Conservation (phyloP, 2,113 vertebrate genomes). For the Pogona vitticeps region DNA sequence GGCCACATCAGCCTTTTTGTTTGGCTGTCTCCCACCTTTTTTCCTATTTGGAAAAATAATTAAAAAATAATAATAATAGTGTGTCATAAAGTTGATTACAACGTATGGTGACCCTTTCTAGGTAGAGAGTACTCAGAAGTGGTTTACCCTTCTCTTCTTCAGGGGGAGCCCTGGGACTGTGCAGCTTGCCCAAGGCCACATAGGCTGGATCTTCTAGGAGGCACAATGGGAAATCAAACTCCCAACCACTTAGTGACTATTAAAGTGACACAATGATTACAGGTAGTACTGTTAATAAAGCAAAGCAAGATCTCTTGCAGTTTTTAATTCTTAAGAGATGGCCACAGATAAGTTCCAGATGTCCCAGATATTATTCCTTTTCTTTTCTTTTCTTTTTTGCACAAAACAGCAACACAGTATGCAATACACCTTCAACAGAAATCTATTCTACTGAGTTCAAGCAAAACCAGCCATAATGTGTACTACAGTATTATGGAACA, state of each 20-base stretch:
- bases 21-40: too few species aligned
- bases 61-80: too few species aligned
- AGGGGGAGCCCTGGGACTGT: too few species aligned
- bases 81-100: too few species aligned
- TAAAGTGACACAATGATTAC: conserved; percentile 49
- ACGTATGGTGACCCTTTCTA: too few species aligned
- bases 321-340: conserved; percentile 29
- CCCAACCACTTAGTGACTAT: conserved; percentile 19
- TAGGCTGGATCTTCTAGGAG: background rate
- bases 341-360: conserved; percentile 19
- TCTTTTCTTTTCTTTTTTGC: background rate
- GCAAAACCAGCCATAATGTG: background rate
- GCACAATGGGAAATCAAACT: too few species aligned
- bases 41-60: too few species aligned
- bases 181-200: too few species aligned
- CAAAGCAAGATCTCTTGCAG: conserved; percentile 18
- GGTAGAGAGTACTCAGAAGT: too few species aligned
- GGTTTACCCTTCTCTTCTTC: too few species aligned
- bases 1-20: too few species aligned
- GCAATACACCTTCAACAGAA: conserved; percentile 8
- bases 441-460: background rate
- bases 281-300: conserved; percentile 34
- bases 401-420: background rate
- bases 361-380: background rate
- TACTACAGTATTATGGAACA: background rate